Evolutionary conservation across 2,888 invertebrate genomes (phyloP).

Genomic region (Euclidia mi): DNA sequence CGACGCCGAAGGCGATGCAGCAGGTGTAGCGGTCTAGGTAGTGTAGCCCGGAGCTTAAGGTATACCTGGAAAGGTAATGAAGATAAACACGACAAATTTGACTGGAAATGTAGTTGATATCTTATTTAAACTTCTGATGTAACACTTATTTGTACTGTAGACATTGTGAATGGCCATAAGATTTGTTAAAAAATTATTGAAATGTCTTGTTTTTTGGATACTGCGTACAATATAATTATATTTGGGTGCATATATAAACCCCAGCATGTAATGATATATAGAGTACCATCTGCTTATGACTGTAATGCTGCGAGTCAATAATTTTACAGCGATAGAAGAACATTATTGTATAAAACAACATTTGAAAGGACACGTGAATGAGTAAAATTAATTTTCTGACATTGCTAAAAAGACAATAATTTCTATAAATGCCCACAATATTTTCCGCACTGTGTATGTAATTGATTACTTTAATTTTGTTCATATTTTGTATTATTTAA

Average conservation of each 20-base stretch:
- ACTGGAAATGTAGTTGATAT: no score
- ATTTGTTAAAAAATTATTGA: background rate
- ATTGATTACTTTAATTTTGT: background rate
- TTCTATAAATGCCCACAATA: background rate
- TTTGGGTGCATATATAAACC: no score
- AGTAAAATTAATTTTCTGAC: background rate
- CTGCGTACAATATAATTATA: background rate
- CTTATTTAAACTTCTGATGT: background rate
- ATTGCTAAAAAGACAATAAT: background rate
- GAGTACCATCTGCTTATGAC: no score
- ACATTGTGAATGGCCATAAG: background rate
- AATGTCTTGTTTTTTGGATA: background rate
- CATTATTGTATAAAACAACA: background rate
- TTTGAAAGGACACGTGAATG: background rate
- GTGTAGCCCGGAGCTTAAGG: no score
- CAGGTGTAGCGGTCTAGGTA: no score
- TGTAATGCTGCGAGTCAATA: no score
- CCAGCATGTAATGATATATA: background rate
- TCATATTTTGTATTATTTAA: background rate
- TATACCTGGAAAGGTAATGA: no score
- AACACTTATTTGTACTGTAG: background rate
- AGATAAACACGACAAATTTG: no score
- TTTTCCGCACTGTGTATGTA: background rate
- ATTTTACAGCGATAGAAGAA: background rate
- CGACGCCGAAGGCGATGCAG: no score